Base-by-base conservation (phyloP, 2,797 vertebrate genomes). In the Xenops minutus region DNA sequence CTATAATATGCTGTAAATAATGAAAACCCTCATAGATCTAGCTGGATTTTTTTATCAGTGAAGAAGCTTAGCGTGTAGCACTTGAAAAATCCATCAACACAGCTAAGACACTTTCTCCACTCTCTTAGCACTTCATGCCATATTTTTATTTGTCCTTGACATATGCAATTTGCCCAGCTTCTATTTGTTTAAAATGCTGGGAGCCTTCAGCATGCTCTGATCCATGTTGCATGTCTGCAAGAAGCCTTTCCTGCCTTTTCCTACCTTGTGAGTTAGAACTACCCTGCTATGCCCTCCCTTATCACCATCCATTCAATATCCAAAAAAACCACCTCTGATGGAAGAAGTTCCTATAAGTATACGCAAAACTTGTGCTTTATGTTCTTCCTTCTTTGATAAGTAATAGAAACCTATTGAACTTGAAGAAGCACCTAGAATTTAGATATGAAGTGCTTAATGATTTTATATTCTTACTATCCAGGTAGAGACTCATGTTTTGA, bases 1-100 rank as follows among this genome's bases (percentile, higher is more conserved):
- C 52, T 73, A 34, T 92, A 85, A 79, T 61, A 43, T 85, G 76
- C 34, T 90, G 74, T 95, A 92, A 95, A 93, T 94, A 94, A 92
- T 90, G 71, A 92, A 95, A 76, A 49, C 49, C 16, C 18, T 82
- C 23, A 32, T 55, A 94, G 85, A 81, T 83, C 39, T 88, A 26
- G 32, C 29, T 49, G 82, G 55, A 63, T 26, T 46, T 75, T 59
- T 76, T 4, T 27, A 76, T 73, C 24, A 27, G 43, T 69, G 90
- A 87, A 67, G 76, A 68, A 76, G 48, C 49, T 75, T 85, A 87
- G 61, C 43, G 81, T 44, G 46, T 68, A 89, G 46, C 14, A 29
- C 76, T 93, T 90, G 39, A 88, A 88, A 92, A 88, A 94, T 76
- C 89, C 67, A 82, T 76, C 55, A 86, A 24, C 49, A n/a, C 24